Evolutionary conservation across 2,797 vertebrate genomes (phyloP), one percentile per base, ranked within the genome.

Genomic region (Yasuhikotakia modesta): DNA sequence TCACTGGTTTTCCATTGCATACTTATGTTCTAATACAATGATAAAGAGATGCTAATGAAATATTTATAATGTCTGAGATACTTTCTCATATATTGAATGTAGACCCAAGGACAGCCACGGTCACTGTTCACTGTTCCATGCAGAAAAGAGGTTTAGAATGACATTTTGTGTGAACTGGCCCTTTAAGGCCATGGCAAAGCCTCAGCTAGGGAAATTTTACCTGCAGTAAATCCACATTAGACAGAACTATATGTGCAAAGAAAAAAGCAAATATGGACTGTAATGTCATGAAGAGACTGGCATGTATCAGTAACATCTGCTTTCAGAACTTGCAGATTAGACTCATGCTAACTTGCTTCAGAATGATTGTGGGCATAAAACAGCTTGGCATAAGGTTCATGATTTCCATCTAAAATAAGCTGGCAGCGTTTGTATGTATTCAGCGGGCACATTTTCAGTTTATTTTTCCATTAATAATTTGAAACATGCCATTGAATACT

Each of bases 361-460:
- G 43, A 45, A 12, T 21, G 24, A 45, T 45, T 16, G 17, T 66
- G 22, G 22, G 73, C 63, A 55, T 75, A 63, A 66, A 75, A 75
- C 22, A 75, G 45, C 35, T 16, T 66, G 73, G 17, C 63, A 57
- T 57, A 17, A 66, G 63, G 63, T 39, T 75, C 32, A 45, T 66
- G 50, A 55, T 75, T 35, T 75, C 48, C 50, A 75, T 35, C 73
- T 75, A 55, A 75, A 75, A 45, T 66, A 66, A 75, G 50, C 63
- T 45, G 5, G 32, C 22, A 45, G 32, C n/a, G 39, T 63, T 30
- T 21, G 14, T 75, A 57, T 66, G 55, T 75, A 66, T 45, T 75
- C 17, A 55, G 50, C 13, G n/a, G 39, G 63, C 32, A n/a, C 71
- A 69, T 69, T 73, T 43, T 64, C 19, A n/a, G 50, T 55, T 5